Evolutionary conservation across 2,888 invertebrate genomes (phyloP).

Genomic region (Eremobia ochroleuca): DNA sequence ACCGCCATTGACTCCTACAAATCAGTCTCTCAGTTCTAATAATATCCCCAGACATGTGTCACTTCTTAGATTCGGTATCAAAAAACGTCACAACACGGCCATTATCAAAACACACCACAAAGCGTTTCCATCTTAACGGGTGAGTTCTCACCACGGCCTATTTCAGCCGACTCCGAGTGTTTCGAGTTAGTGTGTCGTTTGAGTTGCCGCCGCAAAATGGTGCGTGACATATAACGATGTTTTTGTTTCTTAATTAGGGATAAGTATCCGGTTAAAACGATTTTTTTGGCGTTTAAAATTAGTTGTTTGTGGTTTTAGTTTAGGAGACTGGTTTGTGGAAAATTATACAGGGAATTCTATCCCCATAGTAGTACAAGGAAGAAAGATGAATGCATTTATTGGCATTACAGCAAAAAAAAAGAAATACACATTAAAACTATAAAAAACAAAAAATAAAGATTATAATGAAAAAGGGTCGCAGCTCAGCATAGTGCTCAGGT

Average conservation of each 20-base stretch:
- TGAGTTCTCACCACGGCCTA: constrained; percentile 82
- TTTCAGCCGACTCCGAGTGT: constrained; percentile 70
- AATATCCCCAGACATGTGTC: constrained; percentile 58
- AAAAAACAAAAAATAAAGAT: no score
- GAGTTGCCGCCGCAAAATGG: constrained; percentile 80
- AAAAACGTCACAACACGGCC: constrained; percentile 70
- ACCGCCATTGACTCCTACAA: constrained; percentile 33
- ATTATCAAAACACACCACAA: constrained; percentile 80
- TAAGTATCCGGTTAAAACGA: constrained; percentile 84
- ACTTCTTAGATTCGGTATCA: constrained; percentile 57
- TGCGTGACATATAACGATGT: constrained; percentile 82
- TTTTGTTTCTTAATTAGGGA: constrained; percentile 87
- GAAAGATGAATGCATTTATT: no score
- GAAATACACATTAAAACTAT: no score
- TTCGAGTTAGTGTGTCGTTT: constrained; percentile 73
- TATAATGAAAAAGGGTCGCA: no score
- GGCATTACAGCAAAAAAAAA: no score
- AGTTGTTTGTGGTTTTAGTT: constrained; percentile 38
- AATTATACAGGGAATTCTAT: neutral
- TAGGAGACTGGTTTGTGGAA: constrained; percentile 1
- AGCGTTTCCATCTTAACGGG: constrained; percentile 82
- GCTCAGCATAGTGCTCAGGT: no score
- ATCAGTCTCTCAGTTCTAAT: constrained; percentile 56
- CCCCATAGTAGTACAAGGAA: no score
- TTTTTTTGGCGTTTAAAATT: constrained; percentile 62